Conservation (phyloP, 2,888 invertebrate genomes). For the Spialia ferax region DNA sequence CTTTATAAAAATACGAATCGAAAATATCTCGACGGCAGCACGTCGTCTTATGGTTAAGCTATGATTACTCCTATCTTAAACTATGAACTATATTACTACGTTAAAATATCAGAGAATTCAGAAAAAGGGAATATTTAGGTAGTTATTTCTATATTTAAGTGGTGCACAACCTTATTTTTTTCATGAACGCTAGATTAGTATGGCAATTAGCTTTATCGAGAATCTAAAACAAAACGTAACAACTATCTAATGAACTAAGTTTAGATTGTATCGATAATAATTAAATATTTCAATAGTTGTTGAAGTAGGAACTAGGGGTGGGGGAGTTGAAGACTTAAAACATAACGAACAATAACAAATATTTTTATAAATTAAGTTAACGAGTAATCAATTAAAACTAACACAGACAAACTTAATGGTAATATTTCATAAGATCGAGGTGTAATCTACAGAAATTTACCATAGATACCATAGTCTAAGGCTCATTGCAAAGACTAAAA, state of each 20-base stretch:
- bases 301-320: constrained; percentile 78
- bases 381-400: constrained; percentile 47
- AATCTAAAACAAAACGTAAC: constrained; percentile 66
- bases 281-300: constrained; percentile 61
- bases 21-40: constrained; percentile 84
- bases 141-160: constrained; percentile 81
- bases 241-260: constrained; percentile 70
- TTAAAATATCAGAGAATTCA: constrained; percentile 86
- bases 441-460: constrained; percentile 61
- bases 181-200: constrained; percentile 84
- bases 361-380: constrained; percentile 36
- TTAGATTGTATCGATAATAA: constrained; percentile 60
- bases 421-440: constrained; percentile 57
- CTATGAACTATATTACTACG: constrained; percentile 77
- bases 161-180: constrained; percentile 86
- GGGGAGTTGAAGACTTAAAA: constrained; percentile 55
- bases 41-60: constrained; percentile 82
- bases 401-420: constrained; percentile 41
- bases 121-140: constrained; percentile 84
- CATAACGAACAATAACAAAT: constrained; percentile 45
- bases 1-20: constrained; percentile 86
- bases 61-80: constrained; percentile 79
- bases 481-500: constrained; percentile 69
- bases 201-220: constrained; percentile 79
- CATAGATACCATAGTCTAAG: constrained; percentile 57